Percentiles rank a stretch among this genome's conserved stretches.
These are phyloP conservation scores for Agraylea sexmaculata DNA, from an alignment of 1,140 invertebrate species.

Conservation along the genomic window DNA sequence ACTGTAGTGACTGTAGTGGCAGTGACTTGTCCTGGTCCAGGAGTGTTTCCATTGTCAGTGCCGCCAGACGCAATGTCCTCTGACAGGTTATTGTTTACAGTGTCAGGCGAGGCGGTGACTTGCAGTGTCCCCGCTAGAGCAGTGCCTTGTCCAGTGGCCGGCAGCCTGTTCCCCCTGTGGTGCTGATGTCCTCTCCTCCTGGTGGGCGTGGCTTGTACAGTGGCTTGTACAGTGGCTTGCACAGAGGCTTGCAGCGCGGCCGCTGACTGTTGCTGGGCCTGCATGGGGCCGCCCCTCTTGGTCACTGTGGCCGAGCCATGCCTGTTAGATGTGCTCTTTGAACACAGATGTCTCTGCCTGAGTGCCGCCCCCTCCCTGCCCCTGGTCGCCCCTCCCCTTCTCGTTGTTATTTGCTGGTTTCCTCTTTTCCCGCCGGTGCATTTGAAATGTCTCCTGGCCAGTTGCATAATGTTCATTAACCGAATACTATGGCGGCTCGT, in stretches of 20 bases:
- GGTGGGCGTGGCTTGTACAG: too few species aligned
- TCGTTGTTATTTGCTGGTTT: conserved; percentile 7
- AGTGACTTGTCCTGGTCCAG: too few species aligned
- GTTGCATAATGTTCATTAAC: conserved; percentile 5
- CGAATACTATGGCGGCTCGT: neutral
- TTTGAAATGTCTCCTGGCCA: conserved; percentile 5
- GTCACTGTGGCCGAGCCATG: neutral
- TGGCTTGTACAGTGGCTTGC: too few species aligned
- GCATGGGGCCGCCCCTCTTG: too few species aligned
- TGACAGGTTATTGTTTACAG: too few species aligned
- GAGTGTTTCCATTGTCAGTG: too few species aligned
- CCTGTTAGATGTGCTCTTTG: neutral
- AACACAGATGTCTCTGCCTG: too few species aligned
- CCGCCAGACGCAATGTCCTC: too few species aligned
- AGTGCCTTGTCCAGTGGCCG: conserved; percentile 8
- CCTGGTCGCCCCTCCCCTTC: conserved; percentile 3
- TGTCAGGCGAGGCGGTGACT: too few species aligned
- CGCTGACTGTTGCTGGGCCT: too few species aligned
- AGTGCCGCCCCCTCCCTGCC: conserved; percentile 5
- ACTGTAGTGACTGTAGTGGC: conserved; percentile 27
- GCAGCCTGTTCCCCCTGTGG: conserved; percentile 17
- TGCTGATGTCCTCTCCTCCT: too few species aligned
- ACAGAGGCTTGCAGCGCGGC: too few species aligned
- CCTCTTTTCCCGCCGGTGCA: conserved; percentile 12
- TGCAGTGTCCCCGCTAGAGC: conserved; percentile 11